Evolutionary conservation across 2,797 vertebrate genomes (phyloP), one percentile per base, ranked within the genome.

Genomic region (Artibeus lituratus): DNA sequence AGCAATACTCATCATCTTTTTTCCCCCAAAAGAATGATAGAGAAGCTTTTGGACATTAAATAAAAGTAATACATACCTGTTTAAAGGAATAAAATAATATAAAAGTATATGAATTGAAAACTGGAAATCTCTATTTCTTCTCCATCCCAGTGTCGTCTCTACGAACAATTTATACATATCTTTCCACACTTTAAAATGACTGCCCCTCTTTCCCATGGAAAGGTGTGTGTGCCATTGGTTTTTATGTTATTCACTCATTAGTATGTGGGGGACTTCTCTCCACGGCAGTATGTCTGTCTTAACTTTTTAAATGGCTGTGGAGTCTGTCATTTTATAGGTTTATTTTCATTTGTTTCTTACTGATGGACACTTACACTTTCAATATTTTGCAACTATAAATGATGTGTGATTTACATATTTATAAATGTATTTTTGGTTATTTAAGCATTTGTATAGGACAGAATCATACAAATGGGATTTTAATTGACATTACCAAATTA

Each of bases 81-180:
- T 96, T 94, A 88, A 96, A 90, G 32, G 90, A 82, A 57, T 91
- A 35, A 86, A 78, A 69, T 69, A 90, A 81, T 90, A 65, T 67
- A 39, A 67, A 92, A 81, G 44, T 72, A 77, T 62, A 5, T 57
- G 62, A 51, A 18, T 76, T 57, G 18, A 55, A 91, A 94, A 91
- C 53, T 59, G 67, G 35, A 84, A 85, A 70, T 35, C 44, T 42
- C 51, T 47, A 1, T 35, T 91, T 95, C 73, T 87, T 82, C 21
- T 80, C 39, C 12, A 72, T 65, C 49, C 7, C 35, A 47, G 47
- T 83, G 21, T 57, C 51, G 65, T 67, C 51, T 55, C 70, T 47
- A 21, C 37, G 67, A 47, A 55, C 51, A 73, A 69, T 81, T 84
- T 81, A 37, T 62, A 35, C 51, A 7, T 78, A 49, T 85, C 35